Percentiles rank a stretch among this genome's conserved stretches.
Conservation (phyloP, 2,797 vertebrate genomes). For the Clamator glandarius region DNA sequence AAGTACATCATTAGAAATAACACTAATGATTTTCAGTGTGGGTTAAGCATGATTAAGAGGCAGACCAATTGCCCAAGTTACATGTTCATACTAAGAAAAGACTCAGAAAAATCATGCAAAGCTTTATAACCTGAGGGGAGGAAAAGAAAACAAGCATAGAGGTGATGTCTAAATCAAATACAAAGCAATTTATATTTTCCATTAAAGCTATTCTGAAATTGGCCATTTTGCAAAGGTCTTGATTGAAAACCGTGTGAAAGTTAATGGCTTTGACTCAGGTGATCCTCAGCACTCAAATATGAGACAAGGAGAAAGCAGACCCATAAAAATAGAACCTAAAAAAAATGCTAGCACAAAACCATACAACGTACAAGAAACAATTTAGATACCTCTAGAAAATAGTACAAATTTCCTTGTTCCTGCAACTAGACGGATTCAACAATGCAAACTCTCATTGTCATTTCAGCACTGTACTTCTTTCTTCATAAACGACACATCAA, state of each 20-base stretch:
- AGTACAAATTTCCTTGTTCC: not conserved
- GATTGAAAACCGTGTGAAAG: slow-evolving; percentile 23
- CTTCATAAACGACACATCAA: not conserved
- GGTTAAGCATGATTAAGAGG: not conserved
- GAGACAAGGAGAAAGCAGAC: not conserved
- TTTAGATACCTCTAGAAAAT: not conserved
- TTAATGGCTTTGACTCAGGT: slow-evolving; percentile 15
- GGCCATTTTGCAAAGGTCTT: slow-evolving; percentile 34
- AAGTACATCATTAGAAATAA: not conserved
- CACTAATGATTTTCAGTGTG: not conserved
- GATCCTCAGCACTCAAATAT: not conserved
- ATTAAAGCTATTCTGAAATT: slow-evolving; percentile 22
- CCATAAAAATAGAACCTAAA: not conserved
- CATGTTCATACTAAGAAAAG: not conserved
- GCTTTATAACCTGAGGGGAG: not conserved
- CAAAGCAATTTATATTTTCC: slow-evolving; percentile 41
- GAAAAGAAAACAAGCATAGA: not conserved
- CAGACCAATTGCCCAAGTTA: not conserved
- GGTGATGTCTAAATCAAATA: not conserved
- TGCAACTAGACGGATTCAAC: not conserved
- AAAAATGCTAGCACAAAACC: not conserved
- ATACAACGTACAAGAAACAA: not conserved
- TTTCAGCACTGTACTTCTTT: not conserved
- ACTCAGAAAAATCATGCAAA: not conserved
- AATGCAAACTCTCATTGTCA: not conserved